Conservation (phyloP, 2,888 invertebrate genomes). For the Drosophila leonis region DNA sequence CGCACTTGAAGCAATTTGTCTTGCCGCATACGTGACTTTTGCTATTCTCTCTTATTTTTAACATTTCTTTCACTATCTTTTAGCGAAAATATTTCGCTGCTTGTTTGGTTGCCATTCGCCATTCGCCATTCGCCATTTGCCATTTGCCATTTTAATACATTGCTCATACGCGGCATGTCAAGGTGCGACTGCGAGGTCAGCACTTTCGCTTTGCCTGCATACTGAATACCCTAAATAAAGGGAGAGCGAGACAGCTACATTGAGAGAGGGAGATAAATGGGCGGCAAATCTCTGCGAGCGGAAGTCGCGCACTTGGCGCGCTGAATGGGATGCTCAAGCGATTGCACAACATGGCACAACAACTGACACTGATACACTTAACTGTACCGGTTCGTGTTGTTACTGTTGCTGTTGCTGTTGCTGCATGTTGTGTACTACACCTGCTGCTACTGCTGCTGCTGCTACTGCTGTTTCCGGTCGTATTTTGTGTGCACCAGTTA, state of each 20-base stretch:
- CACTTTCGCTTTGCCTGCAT: slow-evolving; percentile 40
- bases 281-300: slow-evolving; percentile 43
- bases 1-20: slow-evolving; percentile 76
- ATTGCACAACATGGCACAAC: slow-evolving; percentile 71
- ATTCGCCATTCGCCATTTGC: slow-evolving; percentile 20
- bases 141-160: slow-evolving; percentile 55
- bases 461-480: slow-evolving; percentile 53
- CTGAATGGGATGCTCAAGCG: slow-evolving; percentile 57
- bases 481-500: slow-evolving; percentile 36
- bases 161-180: slow-evolving; percentile 62
- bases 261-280: slow-evolving; percentile 9
- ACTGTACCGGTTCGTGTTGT: slow-evolving; percentile 32
- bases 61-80: slow-evolving; percentile 19
- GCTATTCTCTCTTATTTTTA: slow-evolving; percentile 36
- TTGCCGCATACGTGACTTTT: slow-evolving; percentile 74
- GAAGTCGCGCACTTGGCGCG: slow-evolving; percentile 56
- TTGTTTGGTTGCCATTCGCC: slow-evolving; percentile 44
- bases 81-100: slow-evolving; percentile 39
- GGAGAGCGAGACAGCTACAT: background rate
- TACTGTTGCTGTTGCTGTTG: slow-evolving; percentile 26
- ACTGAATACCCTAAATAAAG: background rate
- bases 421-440: slow-evolving; percentile 30
- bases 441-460: slow-evolving; percentile 37
- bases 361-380: slow-evolving; percentile 55
- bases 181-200: slow-evolving; percentile 71